Percentiles rank a stretch among this genome's conserved stretches.
Evolutionary conservation across 1,140 invertebrate genomes (phyloP).

Genomic region (Xylocopa sonorina): DNA sequence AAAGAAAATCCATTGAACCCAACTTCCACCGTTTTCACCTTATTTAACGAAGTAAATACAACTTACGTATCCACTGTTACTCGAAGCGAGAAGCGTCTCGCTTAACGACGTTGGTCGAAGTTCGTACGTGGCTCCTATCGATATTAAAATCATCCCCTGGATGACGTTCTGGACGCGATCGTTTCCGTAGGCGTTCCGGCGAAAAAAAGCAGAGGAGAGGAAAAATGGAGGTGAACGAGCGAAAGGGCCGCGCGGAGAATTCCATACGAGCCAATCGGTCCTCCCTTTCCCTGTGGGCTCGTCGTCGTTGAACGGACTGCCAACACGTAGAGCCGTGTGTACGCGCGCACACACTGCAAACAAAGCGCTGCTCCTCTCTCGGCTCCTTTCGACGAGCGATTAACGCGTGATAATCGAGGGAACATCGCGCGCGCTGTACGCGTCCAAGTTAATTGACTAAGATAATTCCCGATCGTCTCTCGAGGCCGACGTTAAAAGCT

Average conservation of each 20-base stretch:
- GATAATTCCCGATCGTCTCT: constrained; percentile 65
- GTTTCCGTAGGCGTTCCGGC: background rate
- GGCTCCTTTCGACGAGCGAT: constrained; percentile 58
- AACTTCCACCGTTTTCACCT: no score
- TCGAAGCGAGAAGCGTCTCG: background rate
- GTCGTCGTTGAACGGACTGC: constrained; percentile 11
- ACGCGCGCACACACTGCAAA: constrained; percentile 10
- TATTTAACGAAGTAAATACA: background rate
- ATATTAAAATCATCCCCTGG: constrained; percentile 14
- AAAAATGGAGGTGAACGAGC: background rate
- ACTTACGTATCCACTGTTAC: background rate
- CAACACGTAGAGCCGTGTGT: constrained; percentile 16
- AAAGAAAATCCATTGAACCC: no score
- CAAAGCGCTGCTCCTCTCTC: constrained; percentile 47
- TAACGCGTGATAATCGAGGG: constrained; percentile 57
- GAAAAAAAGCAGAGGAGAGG: background rate
- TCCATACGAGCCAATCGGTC: constrained; percentile 20
- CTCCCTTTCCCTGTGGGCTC: background rate
- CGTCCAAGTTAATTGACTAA: constrained; percentile 65
- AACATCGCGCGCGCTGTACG: constrained; percentile 47
- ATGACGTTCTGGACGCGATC: background rate
- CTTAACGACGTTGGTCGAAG: constrained; percentile 11
- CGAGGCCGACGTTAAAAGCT: constrained; percentile 59
- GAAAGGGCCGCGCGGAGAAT: background rate
- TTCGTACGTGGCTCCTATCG: background rate